Conservation (phyloP, 2,113 vertebrate species). For the Cochlearius cochlearius region DNA sequence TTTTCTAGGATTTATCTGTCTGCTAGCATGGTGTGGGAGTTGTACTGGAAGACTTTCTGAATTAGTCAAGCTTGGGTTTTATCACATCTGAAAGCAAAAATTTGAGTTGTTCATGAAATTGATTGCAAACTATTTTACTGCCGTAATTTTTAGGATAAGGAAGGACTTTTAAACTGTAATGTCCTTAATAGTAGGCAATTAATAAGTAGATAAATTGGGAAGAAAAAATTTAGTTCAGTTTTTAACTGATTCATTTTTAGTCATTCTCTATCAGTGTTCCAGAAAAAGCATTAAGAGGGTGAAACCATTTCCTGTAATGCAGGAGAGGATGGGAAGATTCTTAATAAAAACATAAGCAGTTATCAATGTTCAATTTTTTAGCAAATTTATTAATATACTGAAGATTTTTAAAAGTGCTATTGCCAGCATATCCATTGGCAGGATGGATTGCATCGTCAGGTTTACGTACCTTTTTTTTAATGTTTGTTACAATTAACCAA, state of each 20-base stretch:
- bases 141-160: background rate
- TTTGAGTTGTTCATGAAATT: conserved; percentile 13
- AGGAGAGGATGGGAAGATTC: background rate
- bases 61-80: background rate
- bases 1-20: conserved; percentile 17
- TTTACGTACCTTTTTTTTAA: background rate
- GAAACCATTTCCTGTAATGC: conserved; percentile 27
- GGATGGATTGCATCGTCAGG: background rate
- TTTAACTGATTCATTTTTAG: background rate
- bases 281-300: conserved; percentile 24
- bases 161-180: background rate
- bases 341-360: background rate
- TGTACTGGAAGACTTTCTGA: conserved; percentile 2
- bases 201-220: conserved; percentile 22
- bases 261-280: background rate
- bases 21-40: background rate
- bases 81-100: background rate
- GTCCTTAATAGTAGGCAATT: conserved; percentile 19
- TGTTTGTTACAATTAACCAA: background rate
- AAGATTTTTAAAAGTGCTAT: background rate
- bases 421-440: background rate
- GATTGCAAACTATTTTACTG: conserved; percentile 21
- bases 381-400: background rate
- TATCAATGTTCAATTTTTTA: background rate
- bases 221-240: background rate